Base-by-base conservation (phyloP, 1,140 invertebrate species). In the Pseudomyrmex sp. region DNA sequence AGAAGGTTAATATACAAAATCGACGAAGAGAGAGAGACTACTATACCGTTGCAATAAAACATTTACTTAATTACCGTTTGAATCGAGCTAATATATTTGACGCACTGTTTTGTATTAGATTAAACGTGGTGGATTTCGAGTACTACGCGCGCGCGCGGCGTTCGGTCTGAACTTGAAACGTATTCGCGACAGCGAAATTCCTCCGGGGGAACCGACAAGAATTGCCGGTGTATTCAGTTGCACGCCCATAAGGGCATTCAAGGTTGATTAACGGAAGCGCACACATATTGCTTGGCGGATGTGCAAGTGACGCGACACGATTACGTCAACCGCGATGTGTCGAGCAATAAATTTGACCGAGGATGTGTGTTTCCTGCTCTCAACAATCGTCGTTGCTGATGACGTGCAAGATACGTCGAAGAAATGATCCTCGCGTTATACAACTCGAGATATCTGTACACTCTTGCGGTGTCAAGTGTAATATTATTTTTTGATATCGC, bases 261-360 rank as follows among this genome's bases (percentile, higher is more conserved):
- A 35, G 50, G 62, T 68, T 68, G 62, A 77, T 77, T 77, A 68
- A 68, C 75, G 23, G 61, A 76, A 54, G 74, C 26, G 13, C 62
- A 68, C 26, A 15, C 62, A 68, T 68, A 68, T 77, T 77, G 62
- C 50, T 35, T 12, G 23, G 35, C 50, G 48, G 54, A 68, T 77
- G 20, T 77, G 62, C 75, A 23, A 77, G 62, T 44, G 74, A 76
- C 59, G 73, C 73, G 73, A 76, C 74, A 77, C 62, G 48, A 23
- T 65, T 65, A 56, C 18, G 35, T 77, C 75, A 54, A 50, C 26
- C 15, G 26, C n/a, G 61, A 35, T 66, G 23, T 52, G 23, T 52
- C 46, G 26, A 9, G 18, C n/a, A 46, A 77, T 77, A 77, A 68
- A 77, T 77, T 77, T 35, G 35, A 12, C 23, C 61, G 48, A 65